A percentile compares a stretch with the other conserved stretches of the same genome.
Evolutionary conservation across 1,140 invertebrate species (phyloP).

Genomic region (Cherax destructor): DNA sequence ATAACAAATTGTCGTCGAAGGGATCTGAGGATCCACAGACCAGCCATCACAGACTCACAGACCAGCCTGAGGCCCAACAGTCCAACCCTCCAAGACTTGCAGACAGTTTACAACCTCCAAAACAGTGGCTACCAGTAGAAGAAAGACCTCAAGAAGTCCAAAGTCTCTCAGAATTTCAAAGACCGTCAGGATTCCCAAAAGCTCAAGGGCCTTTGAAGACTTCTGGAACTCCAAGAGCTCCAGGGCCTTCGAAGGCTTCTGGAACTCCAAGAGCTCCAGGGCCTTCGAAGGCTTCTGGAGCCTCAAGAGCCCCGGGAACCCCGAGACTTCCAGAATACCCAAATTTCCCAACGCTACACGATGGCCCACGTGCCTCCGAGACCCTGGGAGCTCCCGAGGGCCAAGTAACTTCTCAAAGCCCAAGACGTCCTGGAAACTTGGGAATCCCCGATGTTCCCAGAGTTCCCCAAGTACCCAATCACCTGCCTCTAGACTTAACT

Average conservation of each 20-base stretch:
- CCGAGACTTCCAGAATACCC: neutral
- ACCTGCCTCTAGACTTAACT: constrained; percentile 44
- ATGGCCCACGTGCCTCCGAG: neutral
- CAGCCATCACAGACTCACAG: no score
- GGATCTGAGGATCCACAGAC: neutral
- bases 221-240: neutral
- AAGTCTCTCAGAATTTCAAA: neutral
- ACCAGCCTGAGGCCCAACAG: neutral
- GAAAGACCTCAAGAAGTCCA: neutral
- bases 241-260: neutral
- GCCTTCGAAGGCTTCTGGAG: no score
- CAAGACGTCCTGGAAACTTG: neutral
- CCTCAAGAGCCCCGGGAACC: neutral
- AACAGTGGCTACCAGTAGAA: neutral
- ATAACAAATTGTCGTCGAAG: neutral
- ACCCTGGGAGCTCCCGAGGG: neutral
- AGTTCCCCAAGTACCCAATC: constrained; percentile 35
- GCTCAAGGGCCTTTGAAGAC: neutral
- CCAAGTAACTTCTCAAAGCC: neutral
- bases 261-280: neutral
- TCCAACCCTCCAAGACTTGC: neutral
- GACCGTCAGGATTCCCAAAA: neutral
- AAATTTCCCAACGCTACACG: neutral
- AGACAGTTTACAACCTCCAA: neutral
- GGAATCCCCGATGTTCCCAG: constrained; percentile 21